These are phyloP conservation scores for Saxicola maurus DNA, from an alignment of 2,797 vertebrate species.

Conservation along the genomic window DNA sequence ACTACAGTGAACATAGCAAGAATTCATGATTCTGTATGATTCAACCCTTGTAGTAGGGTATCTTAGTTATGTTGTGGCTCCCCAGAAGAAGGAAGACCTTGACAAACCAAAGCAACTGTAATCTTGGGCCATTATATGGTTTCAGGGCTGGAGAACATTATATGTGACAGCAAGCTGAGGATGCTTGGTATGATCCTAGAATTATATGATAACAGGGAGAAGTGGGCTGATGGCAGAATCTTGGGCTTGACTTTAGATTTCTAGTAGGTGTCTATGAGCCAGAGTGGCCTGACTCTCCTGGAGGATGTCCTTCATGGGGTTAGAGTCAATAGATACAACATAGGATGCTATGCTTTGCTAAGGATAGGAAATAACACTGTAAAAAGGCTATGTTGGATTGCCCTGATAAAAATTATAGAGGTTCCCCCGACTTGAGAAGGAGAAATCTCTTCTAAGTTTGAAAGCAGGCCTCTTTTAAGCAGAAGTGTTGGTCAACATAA, in stretches of 20 bases:
- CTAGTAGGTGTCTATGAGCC: background rate
- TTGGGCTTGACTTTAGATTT: background rate
- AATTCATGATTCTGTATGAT: background rate
- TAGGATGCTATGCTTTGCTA: background rate
- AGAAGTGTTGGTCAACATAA: background rate
- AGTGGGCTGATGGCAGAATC: background rate
- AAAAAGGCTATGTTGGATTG: rapidly evolving
- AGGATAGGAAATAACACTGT: background rate
- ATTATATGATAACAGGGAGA: background rate
- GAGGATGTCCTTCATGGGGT: background rate
- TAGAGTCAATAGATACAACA: background rate
- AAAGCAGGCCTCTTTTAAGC: background rate
- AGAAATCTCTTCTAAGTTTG: background rate
- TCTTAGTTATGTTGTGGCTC: background rate
- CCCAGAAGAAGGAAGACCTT: background rate
- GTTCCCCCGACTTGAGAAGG: background rate
- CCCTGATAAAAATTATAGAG: background rate
- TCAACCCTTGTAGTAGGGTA: background rate
- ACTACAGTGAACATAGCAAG: background rate
- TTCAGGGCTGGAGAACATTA: background rate
- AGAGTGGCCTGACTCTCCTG: background rate
- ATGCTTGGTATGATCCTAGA: rapidly evolving
- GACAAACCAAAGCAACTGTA: background rate
- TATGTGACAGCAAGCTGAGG: background rate
- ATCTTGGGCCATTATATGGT: rapidly evolving